phyloP scores from a whole-genome alignment of 2,113 vertebrate genomes.

The Corythornis vintsioides region DNA sequence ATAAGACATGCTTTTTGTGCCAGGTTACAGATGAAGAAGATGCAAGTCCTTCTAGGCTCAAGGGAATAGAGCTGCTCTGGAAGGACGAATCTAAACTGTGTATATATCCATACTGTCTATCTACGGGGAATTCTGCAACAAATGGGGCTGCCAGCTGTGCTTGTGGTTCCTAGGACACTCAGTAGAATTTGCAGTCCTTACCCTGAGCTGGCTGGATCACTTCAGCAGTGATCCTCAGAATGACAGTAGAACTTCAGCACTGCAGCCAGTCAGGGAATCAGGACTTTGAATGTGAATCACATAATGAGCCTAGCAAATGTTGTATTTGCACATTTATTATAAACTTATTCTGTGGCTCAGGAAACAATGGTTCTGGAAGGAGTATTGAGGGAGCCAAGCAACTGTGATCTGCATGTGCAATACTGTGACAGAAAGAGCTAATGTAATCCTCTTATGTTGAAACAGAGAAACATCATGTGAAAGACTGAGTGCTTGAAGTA shows the following conservation, averaged over 20 bases:
- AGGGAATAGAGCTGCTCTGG: not conserved
- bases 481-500: not conserved
- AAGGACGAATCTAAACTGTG: not conserved
- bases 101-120: not conserved
- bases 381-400: not conserved
- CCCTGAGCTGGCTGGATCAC: not conserved
- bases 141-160: not conserved
- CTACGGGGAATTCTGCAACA: not conserved
- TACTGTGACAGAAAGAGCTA: not conserved
- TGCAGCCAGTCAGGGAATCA: not conserved
- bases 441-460: not conserved
- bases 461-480: not conserved
- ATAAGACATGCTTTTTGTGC: fast-evolving
- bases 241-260: not conserved
- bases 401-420: not conserved
- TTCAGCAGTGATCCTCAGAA: not conserved
- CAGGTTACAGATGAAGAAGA: not conserved
- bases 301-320: not conserved
- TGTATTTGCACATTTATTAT: not conserved
- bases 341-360: not conserved
- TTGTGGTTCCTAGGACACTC: not conserved
- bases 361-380: not conserved
- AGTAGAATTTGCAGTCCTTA: not conserved
- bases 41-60: not conserved
- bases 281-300: fast-evolving